These are phyloP conservation scores for Theretra japonica DNA, from an alignment of 2,888 invertebrate genomes.

Conservation along the genomic window DNA sequence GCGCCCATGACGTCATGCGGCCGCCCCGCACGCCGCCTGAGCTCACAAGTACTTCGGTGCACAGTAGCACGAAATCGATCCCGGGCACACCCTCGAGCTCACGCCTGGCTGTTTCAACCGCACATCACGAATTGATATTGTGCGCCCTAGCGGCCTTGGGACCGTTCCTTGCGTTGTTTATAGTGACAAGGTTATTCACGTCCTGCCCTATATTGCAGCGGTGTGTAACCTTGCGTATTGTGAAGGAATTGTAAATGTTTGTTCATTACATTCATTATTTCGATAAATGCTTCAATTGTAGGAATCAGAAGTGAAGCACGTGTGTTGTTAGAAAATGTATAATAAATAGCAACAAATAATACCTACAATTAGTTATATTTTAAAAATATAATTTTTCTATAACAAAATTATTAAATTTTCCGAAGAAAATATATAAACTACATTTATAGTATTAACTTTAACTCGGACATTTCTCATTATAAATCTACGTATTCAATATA, in stretches of 20 bases:
- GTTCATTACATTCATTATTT: not conserved
- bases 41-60: constrained; percentile 41
- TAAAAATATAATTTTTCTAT: too few species aligned
- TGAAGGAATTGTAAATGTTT: not conserved
- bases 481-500: too few species aligned
- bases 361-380: too few species aligned
- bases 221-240: not conserved
- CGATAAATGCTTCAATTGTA: not conserved
- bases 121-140: constrained; percentile 20
- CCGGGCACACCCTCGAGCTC: constrained; percentile 41
- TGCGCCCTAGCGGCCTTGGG: constrained; percentile 2
- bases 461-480: too few species aligned
- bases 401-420: too few species aligned
- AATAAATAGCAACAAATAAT: too few species aligned
- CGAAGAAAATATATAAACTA: too few species aligned
- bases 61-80: constrained; percentile 56
- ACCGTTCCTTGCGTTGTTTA: constrained; percentile 2
- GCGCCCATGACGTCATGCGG: constrained; percentile 62
- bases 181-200: not conserved
- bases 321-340: too few species aligned
- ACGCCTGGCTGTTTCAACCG: constrained; percentile 33
- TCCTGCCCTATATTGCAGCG: not conserved
- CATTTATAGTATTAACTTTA: too few species aligned
- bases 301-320: too few species aligned
- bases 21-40: constrained; percentile 36